Conservation (phyloP, 1,140 invertebrate species). For the Macrosteles quadrilineatus region DNA sequence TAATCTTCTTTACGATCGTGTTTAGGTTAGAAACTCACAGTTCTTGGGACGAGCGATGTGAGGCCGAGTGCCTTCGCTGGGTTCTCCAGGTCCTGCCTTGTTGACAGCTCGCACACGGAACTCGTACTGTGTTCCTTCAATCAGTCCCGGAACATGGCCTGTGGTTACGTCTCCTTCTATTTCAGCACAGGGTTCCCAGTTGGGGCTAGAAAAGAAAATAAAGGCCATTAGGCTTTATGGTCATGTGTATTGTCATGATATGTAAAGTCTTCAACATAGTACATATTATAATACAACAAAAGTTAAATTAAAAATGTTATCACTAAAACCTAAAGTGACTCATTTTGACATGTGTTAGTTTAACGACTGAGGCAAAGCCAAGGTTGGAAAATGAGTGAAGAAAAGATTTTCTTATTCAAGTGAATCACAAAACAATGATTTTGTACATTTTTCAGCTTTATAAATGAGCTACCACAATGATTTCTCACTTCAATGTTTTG, state of each 20-base stretch:
- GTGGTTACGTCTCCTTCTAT: conserved; percentile 79
- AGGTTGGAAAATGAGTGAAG: no score
- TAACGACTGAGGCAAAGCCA: no score
- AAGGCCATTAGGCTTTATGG: no score
- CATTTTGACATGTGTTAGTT: no score
- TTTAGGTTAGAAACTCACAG: conserved; percentile 61
- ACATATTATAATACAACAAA: not conserved
- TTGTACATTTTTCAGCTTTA: no score
- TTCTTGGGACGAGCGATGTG: conserved; percentile 92
- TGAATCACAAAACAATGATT: no score
- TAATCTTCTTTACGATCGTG: no score
- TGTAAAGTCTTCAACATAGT: not conserved
- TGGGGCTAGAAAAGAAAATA: conserved; percentile 59
- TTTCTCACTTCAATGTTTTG: no score
- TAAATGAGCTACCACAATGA: no score
- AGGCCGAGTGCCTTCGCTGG: conserved; percentile 84
- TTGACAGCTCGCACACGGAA: conserved; percentile 94
- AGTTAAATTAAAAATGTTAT: not conserved
- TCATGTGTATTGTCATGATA: no score
- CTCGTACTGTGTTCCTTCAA: conserved; percentile 89
- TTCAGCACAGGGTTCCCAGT: conserved; percentile 86
- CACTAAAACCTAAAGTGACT: not conserved
- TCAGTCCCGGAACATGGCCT: conserved; percentile 82
- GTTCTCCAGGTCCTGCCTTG: conserved; percentile 89
- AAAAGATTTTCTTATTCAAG: no score